Conservation (phyloP, 2,113 vertebrate genomes). For the Phaethornis superciliosus region DNA sequence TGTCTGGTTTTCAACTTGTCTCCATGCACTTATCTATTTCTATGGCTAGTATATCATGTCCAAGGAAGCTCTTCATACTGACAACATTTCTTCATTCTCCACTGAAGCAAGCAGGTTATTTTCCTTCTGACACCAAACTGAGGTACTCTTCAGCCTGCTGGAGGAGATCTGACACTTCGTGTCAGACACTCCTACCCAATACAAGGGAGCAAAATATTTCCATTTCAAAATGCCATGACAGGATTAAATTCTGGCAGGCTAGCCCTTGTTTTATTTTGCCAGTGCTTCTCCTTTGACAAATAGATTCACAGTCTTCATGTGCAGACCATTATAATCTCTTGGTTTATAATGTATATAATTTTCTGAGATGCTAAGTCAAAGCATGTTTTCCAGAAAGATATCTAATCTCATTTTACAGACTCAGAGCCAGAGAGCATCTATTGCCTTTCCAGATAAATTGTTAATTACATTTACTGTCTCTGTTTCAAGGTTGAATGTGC, state of each 20-base stretch:
- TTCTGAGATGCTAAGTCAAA: slow-evolving; percentile 45
- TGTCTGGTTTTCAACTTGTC: background rate
- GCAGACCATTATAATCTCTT: background rate
- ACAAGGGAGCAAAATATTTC: background rate
- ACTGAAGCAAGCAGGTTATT: background rate
- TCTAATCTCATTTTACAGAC: slow-evolving; percentile 44
- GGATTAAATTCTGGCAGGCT: background rate
- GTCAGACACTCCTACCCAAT: background rate
- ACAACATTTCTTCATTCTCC: background rate
- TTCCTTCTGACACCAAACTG: background rate
- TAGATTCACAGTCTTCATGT: background rate
- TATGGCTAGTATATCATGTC: background rate
- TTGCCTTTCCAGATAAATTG: slow-evolving; percentile 35
- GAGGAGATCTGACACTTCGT: background rate
- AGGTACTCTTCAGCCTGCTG: background rate
- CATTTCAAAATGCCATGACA: background rate
- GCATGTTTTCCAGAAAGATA: slow-evolving; percentile 5
- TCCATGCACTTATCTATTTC: background rate
- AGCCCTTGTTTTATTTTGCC: background rate
- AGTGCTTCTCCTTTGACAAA: background rate
- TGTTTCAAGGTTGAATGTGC: slow-evolving; percentile 42
- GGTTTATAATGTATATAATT: slow-evolving; percentile 6
- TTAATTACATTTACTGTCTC: slow-evolving; percentile 44
- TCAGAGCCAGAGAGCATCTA: background rate
- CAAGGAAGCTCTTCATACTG: background rate